Evolutionary conservation across 2,113 vertebrate species (phyloP), one percentile per base, ranked within the genome.

Genomic region (Eleginops maclovinus): DNA sequence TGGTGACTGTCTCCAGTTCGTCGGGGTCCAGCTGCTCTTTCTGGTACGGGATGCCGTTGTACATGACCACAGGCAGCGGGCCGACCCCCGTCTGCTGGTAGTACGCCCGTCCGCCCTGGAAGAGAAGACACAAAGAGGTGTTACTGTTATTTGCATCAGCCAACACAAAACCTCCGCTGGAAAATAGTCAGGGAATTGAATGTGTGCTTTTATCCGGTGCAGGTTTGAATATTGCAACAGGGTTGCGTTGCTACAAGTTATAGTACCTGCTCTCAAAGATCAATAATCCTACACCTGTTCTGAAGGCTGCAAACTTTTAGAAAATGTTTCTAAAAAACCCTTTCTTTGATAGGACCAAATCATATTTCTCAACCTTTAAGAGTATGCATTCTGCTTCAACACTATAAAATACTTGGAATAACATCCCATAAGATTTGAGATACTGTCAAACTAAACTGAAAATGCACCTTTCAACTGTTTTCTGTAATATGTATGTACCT

Each of bases 1-100:
- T 99, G 59, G 97, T 96, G 75, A 97, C 92, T 0, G 97, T 99
- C 89, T 99, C 98, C 77, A 99, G 87, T 79, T 99, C 98, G 51
- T 99, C 98, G 0, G 98, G 96, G 86, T 99, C 97, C 75, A 99
- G 93, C 88, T 99, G 97, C 40, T 99, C 97, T 11, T 91, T 95
- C 56, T 96, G 96, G 79, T 96, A 96, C 17, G 98, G 98, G 88
- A 99, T 96, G 8, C 98, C 98, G 36, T 99, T 99, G 90, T 99
- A 99, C 54, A 99, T 94, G 68, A 97, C 96, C 0, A 98, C 95
- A 0, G 98, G 98, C 41, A 99, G 88, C 0, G 97, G 96, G 1
- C 97, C 97, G 1, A 99, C 93, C 0, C 98, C 98, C 0, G 97
- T 97, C 82, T 99, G 98, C 63, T 96, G 91, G 13, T 97, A 97